phyloP scores from a whole-genome alignment of 2,113 vertebrate species.

The Pseudorhombus dupliciocellatus region DNA sequence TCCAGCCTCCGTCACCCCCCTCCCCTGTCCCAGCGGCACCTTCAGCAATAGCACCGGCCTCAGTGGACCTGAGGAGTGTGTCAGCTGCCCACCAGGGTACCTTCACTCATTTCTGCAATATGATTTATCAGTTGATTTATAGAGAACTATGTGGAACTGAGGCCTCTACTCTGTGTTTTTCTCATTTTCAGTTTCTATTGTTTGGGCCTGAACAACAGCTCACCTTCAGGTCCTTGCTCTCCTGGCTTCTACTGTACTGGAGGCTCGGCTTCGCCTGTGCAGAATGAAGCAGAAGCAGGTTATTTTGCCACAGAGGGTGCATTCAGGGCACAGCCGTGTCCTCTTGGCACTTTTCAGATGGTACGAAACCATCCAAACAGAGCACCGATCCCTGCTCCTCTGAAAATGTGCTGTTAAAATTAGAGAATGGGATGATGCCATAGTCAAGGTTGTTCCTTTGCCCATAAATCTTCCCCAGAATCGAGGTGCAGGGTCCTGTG shows the following conservation, averaged over 20 bases:
- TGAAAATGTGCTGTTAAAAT: slow-evolving; percentile 9
- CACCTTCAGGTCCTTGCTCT: slow-evolving; percentile 83
- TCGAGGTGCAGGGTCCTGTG: slow-evolving; percentile 78
- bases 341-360: slow-evolving; percentile 85
- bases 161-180: slow-evolving; percentile 4
- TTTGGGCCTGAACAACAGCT: slow-evolving; percentile 78
- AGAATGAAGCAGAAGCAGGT: slow-evolving; percentile 82
- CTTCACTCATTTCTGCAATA: neutral
- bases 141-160: neutral
- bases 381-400: neutral
- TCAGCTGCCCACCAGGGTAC: slow-evolving; percentile 87
- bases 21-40: slow-evolving; percentile 85
- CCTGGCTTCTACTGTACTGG: slow-evolving; percentile 87
- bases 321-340: slow-evolving; percentile 80
- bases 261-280: slow-evolving; percentile 80
- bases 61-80: slow-evolving; percentile 76
- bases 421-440: neutral
- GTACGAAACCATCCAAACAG: slow-evolving; percentile 70
- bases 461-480: slow-evolving; percentile 69
- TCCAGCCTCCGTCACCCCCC: slow-evolving; percentile 74
- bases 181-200: slow-evolving; percentile 80
- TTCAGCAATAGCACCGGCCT: slow-evolving; percentile 85
- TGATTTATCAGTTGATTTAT: slow-evolving; percentile 4
- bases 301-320: slow-evolving; percentile 82
- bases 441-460: slow-evolving; percentile 16